These are phyloP conservation scores for Chaetorhynchus papuensis DNA, from an alignment of 2,113 vertebrate species.

Conservation along the genomic window DNA sequence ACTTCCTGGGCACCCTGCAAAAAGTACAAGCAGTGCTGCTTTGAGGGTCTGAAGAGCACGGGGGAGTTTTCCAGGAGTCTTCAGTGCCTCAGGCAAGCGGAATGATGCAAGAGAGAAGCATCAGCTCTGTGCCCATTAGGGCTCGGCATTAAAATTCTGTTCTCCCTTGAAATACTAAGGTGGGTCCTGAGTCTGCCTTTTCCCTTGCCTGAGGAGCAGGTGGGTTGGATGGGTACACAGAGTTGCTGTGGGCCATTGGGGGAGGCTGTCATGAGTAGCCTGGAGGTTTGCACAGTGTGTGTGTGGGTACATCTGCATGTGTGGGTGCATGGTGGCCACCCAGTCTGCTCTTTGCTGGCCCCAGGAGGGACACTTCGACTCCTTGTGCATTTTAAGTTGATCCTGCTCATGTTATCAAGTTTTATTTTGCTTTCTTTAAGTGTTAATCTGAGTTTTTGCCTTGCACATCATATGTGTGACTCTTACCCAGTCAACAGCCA, in stretches of 20 bases:
- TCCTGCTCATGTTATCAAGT: conserved; percentile 41
- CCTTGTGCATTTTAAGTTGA: conserved; percentile 44
- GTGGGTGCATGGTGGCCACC: neutral
- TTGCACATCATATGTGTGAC: conserved; percentile 11
- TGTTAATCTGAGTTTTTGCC: conserved; percentile 37
- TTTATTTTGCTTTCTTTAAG: conserved; percentile 52
- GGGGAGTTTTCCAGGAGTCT: neutral
- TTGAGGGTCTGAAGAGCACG: neutral
- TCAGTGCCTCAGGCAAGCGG: neutral
- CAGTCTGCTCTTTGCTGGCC: neutral
- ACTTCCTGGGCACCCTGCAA: neutral
- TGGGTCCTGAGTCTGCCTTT: neutral
- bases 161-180: neutral
- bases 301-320: neutral
- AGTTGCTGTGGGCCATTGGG: neutral
- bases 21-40: neutral
- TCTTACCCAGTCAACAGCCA: conserved; percentile 64
- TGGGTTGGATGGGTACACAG: neutral
- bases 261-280: neutral
- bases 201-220: neutral
- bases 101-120: neutral
- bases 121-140: neutral
- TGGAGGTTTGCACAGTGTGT: neutral
- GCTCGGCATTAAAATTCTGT: neutral
- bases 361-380: neutral